Percentiles rank a stretch among this genome's conserved stretches.
phyloP scores from a whole-genome alignment of 2,797 vertebrate genomes.

The Helarctos malayanus region DNA sequence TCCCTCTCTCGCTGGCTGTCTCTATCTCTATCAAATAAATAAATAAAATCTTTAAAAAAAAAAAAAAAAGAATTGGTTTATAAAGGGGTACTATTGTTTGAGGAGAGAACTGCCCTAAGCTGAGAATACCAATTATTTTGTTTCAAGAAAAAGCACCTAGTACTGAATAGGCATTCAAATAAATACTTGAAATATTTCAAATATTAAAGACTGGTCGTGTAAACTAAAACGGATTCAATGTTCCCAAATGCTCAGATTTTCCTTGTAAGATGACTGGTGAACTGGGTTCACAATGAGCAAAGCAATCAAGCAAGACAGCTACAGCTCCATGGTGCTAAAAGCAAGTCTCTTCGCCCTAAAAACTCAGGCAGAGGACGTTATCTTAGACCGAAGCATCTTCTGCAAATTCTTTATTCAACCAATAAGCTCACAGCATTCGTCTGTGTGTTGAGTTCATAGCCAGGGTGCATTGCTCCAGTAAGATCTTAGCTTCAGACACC shows the following conservation, averaged over 20 bases:
- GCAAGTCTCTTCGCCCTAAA: background rate
- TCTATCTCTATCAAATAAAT: too few species aligned
- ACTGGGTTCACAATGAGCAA: background rate
- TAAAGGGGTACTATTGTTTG: background rate
- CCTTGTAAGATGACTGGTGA: background rate
- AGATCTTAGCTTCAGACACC: slow-evolving; percentile 5
- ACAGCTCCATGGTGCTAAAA: rapidly evolving
- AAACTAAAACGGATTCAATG: background rate
- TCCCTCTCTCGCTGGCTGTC: too few species aligned
- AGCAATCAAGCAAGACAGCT: background rate
- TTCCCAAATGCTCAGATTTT: background rate
- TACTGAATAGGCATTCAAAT: background rate
- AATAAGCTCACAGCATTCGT: background rate
- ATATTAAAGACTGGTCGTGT: background rate
- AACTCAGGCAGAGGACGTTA: background rate
- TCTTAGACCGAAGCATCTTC: slow-evolving; percentile 1
- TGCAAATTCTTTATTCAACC: slow-evolving; percentile 56
- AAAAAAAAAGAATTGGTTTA: background rate
- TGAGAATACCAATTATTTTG: background rate
- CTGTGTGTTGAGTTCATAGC: background rate
- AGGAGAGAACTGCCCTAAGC: background rate
- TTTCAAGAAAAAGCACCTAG: slow-evolving; percentile 10
- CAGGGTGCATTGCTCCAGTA: background rate
- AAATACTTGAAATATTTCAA: background rate
- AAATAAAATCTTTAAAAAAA: too few species aligned